Evolutionary conservation across 1,140 invertebrate genomes (phyloP).

Genomic region (Trigoniulus corallinus): DNA sequence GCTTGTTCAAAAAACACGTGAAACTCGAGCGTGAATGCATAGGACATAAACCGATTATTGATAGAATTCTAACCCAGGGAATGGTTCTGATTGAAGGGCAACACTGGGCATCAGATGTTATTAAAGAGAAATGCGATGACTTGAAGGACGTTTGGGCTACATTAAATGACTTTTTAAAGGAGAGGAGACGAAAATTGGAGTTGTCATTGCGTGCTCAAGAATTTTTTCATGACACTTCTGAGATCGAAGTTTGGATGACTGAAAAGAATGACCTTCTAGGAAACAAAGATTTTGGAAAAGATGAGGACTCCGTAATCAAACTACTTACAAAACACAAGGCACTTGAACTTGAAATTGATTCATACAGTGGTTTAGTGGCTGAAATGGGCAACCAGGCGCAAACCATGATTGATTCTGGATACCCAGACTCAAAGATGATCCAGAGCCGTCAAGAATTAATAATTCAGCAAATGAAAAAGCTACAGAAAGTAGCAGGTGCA

Average conservation of each 20-base stretch:
- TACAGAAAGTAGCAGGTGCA: constrained; percentile 61
- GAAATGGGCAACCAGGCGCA: constrained; percentile 79
- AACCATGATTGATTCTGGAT: constrained; percentile 47
- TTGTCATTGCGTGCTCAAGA: constrained; percentile 68
- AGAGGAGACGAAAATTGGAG: constrained; percentile 59
- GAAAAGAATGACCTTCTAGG: constrained; percentile 67
- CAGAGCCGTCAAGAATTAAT: constrained; percentile 47
- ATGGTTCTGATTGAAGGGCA: constrained; percentile 45
- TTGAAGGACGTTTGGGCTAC: constrained; percentile 49
- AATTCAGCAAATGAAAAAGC: constrained; percentile 53
- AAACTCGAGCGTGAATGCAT: constrained; percentile 72
- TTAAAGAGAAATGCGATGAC: constrained; percentile 35
- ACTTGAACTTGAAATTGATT: constrained; percentile 79
- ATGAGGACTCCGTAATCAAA: constrained; percentile 75
- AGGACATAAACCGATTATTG: constrained; percentile 64
- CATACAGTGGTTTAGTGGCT: constrained; percentile 75
- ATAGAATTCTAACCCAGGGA: constrained; percentile 56
- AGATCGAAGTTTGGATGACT: constrained; percentile 82
- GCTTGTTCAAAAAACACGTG: constrained; percentile 76
- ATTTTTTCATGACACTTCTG: constrained; percentile 50
- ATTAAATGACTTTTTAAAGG: constrained; percentile 45
- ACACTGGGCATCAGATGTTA: constrained; percentile 58
- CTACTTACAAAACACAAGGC: constrained; percentile 83
- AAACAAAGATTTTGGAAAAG: constrained; percentile 67
- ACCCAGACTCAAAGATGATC: constrained; percentile 60